phyloP scores from a whole-genome alignment of 2,113 vertebrate genomes.

The Sander lucioperca region DNA sequence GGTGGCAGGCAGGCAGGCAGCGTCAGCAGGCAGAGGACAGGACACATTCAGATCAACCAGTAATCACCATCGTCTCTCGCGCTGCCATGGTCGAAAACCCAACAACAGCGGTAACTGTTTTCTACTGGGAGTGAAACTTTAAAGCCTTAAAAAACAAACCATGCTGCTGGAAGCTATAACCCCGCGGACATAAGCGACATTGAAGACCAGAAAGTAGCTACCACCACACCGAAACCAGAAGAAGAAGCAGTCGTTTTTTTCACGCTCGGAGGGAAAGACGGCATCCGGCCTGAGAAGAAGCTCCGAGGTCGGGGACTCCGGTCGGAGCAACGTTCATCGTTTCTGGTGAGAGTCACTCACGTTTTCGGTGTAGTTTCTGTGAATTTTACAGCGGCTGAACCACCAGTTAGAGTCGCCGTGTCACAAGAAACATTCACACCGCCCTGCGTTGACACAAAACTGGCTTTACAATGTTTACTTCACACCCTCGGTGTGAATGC shows the following conservation, averaged over 20 bases:
- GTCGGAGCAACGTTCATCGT: conserved; percentile 74
- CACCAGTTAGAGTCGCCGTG: background rate
- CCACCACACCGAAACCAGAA: conserved; percentile 50
- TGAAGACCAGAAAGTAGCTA: conserved; percentile 53
- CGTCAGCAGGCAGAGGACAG: conserved; percentile 54
- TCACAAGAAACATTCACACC: background rate
- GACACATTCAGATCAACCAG: conserved; percentile 54
- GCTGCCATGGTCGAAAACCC: conserved; percentile 46
- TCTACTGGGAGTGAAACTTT: conserved; percentile 52
- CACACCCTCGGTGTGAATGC: conserved; percentile 29
- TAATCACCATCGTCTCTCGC: conserved; percentile 57
- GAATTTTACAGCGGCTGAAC: background rate
- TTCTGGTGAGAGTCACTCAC: conserved; percentile 75
- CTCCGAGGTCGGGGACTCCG: conserved; percentile 82
- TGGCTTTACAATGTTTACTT: conserved; percentile 63
- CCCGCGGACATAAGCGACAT: conserved; percentile 60
- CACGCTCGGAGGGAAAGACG: conserved; percentile 75
- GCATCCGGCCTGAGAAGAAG: conserved; percentile 82
- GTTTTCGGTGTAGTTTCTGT: conserved; percentile 5
- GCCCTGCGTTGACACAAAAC: conserved; percentile 17
- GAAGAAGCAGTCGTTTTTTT: conserved; percentile 18
- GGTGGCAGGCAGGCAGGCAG: conserved; percentile 52
- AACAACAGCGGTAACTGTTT: conserved; percentile 27
- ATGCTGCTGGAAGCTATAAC: conserved; percentile 44
- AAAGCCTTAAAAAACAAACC: conserved; percentile 1